Base-by-base conservation (phyloP, 2,888 invertebrate genomes). In the Leptodirus hochenwartii region DNA sequence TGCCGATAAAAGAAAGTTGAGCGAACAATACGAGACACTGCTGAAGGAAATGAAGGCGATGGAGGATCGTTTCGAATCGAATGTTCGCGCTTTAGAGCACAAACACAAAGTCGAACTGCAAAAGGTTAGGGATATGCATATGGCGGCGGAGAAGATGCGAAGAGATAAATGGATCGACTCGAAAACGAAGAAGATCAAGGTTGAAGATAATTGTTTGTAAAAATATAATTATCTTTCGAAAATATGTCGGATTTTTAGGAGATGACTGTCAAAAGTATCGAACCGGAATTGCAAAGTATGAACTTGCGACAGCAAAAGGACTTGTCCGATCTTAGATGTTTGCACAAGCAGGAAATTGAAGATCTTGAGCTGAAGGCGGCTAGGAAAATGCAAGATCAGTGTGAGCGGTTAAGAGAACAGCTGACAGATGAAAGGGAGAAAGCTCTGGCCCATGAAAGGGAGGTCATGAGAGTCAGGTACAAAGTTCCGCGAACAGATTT, bases 151-250 rank as follows among this genome's bases (percentile, higher is more conserved):
- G 47, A 84, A 79, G 47, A 56, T 71, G 9, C 54, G 68, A 6
- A 56, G 73, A 14, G 81, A 84, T 45, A 68, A 76, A 29, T 84
- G 85, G 84, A 71, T 84, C 23, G 72, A 80, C 29, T 70, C 70
- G 32, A 82, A 81, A 52, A 82, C 82, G 3, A 76, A 80, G 44
- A 82, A 82, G 56, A 82, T 84, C 30, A 80, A 84, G 64, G 80
- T 78, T 43, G 39, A 15, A 26, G 9, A 10, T 14, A n/a, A n/a
- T n/a, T 16, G 13, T 6, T 17, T n/a, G 8, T n/a, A n/a, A n/a
- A n/a, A n/a, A n/a, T n/a, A n/a, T n/a, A n/a, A n/a, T n/a, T n/a
- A n/a, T n/a, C n/a, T n/a, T n/a, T n/a, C n/a, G n/a, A n/a, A n/a
- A n/a, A n/a, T n/a, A n/a, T n/a, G n/a, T n/a, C n/a, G n/a, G n/a